Conservation (phyloP, 2,797 vertebrate species). For the Sorex maritimensis region DNA sequence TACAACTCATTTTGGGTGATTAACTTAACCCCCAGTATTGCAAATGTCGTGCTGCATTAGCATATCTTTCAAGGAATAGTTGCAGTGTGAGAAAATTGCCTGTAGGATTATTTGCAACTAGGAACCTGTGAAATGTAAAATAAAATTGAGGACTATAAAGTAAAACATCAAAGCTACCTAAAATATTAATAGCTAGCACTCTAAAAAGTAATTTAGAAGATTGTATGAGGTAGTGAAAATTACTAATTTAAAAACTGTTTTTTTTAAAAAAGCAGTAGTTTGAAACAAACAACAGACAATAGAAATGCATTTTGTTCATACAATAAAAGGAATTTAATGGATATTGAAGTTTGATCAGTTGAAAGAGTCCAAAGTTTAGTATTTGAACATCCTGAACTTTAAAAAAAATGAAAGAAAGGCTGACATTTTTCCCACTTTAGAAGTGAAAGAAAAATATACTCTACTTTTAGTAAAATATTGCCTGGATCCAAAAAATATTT, state of each 20-base stretch:
- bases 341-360: conserved; percentile 60
- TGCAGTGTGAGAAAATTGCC: conserved; percentile 92
- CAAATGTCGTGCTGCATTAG: conserved; percentile 89
- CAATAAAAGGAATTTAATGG: conserved; percentile 74
- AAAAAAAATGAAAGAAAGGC: conserved; percentile 81
- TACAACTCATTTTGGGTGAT: conserved; percentile 92
- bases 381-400: conserved; percentile 73
- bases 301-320: conserved; percentile 85
- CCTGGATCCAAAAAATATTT: conserved; percentile 64
- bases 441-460: conserved; percentile 70
- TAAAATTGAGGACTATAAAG: conserved; percentile 92
- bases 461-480: conserved; percentile 34
- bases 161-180: conserved; percentile 92
- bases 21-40: conserved; percentile 91
- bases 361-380: conserved; percentile 74
- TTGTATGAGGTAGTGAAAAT: conserved; percentile 88
- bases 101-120: conserved; percentile 92
- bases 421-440: conserved; percentile 79
- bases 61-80: conserved; percentile 92
- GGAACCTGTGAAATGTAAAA: conserved; percentile 93
- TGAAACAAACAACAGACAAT: conserved; percentile 88
- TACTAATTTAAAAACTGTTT: conserved; percentile 90
- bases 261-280: conserved; percentile 83
- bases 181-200: conserved; percentile 92
- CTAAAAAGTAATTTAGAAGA: conserved; percentile 91